phyloP scores from a whole-genome alignment of 2,797 vertebrate genomes.

The Sebastes dallii region DNA sequence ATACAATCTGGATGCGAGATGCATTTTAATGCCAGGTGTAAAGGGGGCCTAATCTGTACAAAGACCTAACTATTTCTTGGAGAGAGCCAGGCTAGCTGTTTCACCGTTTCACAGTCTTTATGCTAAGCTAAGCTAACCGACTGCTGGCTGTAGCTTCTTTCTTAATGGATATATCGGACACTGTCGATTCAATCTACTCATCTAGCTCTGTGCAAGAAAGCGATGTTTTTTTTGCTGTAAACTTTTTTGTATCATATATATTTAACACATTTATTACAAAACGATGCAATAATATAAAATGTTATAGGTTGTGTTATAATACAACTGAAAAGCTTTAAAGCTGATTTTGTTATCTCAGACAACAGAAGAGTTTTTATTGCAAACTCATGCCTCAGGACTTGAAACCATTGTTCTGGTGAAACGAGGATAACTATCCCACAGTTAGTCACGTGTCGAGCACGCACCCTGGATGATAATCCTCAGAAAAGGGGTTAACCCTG shows the following conservation, averaged over 20 bases:
- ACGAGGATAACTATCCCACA: constrained; percentile 37
- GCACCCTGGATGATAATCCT: constrained; percentile 65
- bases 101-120: background rate
- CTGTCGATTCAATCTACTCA: background rate
- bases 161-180: background rate
- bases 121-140: background rate
- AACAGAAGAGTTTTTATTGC: background rate
- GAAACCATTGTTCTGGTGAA: constrained; percentile 29
- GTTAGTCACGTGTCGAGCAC: constrained; percentile 53
- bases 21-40: too few relatives aligned
- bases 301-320: background rate
- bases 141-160: background rate
- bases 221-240: too few relatives aligned
- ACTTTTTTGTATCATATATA: background rate
- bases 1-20: too few relatives aligned
- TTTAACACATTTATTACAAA: background rate
- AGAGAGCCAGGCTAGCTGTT: background rate
- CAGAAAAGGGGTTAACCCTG: constrained; percentile 67
- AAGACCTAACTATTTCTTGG: background rate
- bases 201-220: too few relatives aligned
- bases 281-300: background rate
- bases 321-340: background rate
- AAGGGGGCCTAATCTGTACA: background rate
- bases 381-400: constrained; percentile 5
- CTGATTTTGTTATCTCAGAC: background rate